Conservation (phyloP, 2,113 vertebrate genomes). For the Osmerus eperlanus region DNA sequence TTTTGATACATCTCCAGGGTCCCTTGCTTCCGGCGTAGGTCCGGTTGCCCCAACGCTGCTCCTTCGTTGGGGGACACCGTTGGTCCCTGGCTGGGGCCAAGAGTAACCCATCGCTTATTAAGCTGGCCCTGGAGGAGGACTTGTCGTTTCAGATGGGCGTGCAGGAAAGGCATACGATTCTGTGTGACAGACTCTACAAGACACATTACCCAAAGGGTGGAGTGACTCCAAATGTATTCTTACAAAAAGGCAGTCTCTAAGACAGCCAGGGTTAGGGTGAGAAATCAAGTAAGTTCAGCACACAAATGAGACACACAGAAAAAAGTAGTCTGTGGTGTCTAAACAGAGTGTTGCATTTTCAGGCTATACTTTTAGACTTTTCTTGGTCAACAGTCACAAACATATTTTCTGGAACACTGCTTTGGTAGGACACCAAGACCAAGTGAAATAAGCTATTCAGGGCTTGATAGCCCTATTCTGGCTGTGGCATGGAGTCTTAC, state of each 20-base stretch:
- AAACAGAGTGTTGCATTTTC: too few relatives aligned
- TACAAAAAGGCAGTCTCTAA: too few relatives aligned
- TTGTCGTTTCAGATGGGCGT: background rate
- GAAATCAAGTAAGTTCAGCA: too few relatives aligned
- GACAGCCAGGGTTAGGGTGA: too few relatives aligned
- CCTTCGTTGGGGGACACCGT: background rate
- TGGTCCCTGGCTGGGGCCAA: background rate
- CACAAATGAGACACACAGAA: too few relatives aligned
- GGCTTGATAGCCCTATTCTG: background rate
- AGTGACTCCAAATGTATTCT: too few relatives aligned
- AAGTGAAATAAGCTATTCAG: background rate
- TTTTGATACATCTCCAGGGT: background rate
- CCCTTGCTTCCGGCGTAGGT: background rate
- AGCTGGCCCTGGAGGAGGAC: background rate
- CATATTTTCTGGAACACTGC: conserved; percentile 14
- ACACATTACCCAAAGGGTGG: too few relatives aligned
- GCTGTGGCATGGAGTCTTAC: background rate
- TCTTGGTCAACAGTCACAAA: background rate
- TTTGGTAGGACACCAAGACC: conserved; percentile 18
- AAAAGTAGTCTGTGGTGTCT: too few relatives aligned
- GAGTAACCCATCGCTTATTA: background rate
- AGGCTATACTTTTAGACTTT: too few relatives aligned
- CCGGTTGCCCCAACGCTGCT: background rate
- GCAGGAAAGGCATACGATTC: background rate
- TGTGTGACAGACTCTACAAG: background rate